Percentiles rank a stretch among this genome's conserved stretches.
phyloP scores from a whole-genome alignment of 2,113 vertebrate species.

The Pseudorhombus dupliciocellatus region DNA sequence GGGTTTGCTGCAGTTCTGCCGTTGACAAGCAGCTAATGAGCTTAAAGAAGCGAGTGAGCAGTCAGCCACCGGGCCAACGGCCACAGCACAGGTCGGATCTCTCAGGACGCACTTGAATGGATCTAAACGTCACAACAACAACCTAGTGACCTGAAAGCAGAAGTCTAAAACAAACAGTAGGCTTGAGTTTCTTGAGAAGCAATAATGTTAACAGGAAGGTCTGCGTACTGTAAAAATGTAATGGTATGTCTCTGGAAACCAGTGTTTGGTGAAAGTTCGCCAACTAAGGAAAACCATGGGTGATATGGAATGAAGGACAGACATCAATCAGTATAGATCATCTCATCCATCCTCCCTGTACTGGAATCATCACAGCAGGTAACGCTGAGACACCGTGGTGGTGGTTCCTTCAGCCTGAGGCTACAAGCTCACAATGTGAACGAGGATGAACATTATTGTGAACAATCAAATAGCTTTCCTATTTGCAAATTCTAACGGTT shows the following conservation, averaged over 20 bases:
- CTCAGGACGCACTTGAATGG: not conserved
- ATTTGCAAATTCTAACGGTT: not conserved
- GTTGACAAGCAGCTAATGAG: conserved; percentile 42
- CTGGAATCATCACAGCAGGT: not conserved
- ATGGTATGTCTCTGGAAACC: not conserved
- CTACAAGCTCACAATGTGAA: not conserved
- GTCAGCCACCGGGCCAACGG: not conserved
- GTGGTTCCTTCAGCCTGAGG: not conserved
- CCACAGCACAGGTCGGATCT: not conserved
- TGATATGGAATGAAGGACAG: not conserved
- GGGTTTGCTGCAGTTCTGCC: conserved; percentile 1
- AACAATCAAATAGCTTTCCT: not conserved
- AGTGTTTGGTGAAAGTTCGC: too few relatives aligned
- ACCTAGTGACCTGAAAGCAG: conserved; percentile 7
- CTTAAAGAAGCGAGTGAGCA: conserved; percentile 36
- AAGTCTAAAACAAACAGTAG: not conserved
- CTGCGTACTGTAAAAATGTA: not conserved
- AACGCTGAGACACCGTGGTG: not conserved
- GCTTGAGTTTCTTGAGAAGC: too few relatives aligned
- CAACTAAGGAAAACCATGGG: too few relatives aligned
- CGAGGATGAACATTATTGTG: not conserved
- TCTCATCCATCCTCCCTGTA: not conserved
- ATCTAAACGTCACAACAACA: not conserved
- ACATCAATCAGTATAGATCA: not conserved
- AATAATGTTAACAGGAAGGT: not conserved